Conservation (phyloP, 2,113 vertebrate genomes). For the Scolopax mira region DNA sequence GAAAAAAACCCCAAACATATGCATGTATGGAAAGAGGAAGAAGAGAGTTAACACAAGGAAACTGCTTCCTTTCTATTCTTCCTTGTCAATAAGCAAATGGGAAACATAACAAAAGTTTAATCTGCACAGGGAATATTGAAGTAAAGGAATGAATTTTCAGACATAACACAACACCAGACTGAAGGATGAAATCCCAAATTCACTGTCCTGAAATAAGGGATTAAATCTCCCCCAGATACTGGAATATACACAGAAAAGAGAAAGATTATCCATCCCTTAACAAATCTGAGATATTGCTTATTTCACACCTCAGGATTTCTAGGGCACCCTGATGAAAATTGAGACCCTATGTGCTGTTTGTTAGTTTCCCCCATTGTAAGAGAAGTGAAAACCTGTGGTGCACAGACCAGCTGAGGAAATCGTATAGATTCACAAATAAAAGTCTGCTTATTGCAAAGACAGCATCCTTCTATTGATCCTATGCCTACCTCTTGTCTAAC, state of each 20-base stretch:
- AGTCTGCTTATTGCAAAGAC: not conserved
- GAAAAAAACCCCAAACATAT: fast-evolving
- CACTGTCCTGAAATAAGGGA: not conserved
- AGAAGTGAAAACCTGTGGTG: not conserved
- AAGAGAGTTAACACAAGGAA: not conserved
- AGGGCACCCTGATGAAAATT: not conserved
- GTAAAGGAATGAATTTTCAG: not conserved
- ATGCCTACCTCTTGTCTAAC: not conserved
- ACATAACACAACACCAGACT: not conserved
- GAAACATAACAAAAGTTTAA: not conserved
- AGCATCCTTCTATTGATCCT: not conserved
- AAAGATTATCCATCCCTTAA: not conserved
- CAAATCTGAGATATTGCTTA: not conserved
- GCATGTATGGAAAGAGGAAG: not conserved
- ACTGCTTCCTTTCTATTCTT: not conserved
- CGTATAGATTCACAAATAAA: not conserved
- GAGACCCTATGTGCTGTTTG: fast-evolving
- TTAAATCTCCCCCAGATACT: not conserved
- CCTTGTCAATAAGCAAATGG: not conserved
- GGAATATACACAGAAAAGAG: not conserved
- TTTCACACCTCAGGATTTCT: not conserved
- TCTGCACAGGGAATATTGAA: not conserved
- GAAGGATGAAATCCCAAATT: not conserved
- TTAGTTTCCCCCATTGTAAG: not conserved
- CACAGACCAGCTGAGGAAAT: not conserved